Evolutionary conservation across 2,888 invertebrate species (phyloP), one percentile per base, ranked within the genome.

Genomic region (Plebejus anna): DNA sequence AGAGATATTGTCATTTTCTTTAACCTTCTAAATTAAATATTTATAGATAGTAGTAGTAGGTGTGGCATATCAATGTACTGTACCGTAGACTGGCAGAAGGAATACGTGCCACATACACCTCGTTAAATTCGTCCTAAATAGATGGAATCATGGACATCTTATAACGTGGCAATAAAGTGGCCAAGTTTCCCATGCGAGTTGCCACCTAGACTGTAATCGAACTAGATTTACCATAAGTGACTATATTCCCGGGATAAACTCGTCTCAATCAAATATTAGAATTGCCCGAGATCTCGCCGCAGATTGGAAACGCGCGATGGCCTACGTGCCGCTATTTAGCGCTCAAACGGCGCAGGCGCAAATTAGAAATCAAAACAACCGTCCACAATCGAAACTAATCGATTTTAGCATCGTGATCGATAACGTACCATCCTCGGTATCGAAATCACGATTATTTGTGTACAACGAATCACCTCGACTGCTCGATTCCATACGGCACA

Each of bases 291-390:
- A 80, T 79, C 76, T 66, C 78, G 72, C 79, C 77, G 75, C 71
- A 66, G 85, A 88, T 89, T 89, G 86, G 88, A 89, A 89, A 90
- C 90, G 88, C 90, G 86, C 86, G 86, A 85, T 84, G 85, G 86
- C 82, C 85, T 93, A 92, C 93, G 94, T 94, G 94, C 91, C 86
- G 90, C 93, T 92, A 91, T 93, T 94, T 94, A 94, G 88, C 90
- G 86, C 88, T 87, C 85, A 90, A 90, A 89, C 89, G 87, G 87
- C 86, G 91, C 90, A 91, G 90, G 92, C 92, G 92, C 89, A 92
- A 93, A 94, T 93, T 94, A 92, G 90, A 94, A 92, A 94, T 93
- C 94, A 93, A 93, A 94, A 93, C 94, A 92, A 90, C 88, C 87
- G 89, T 90, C 85, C 88, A 88, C 91, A 90, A 91, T 93, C 92